Conservation (phyloP, 1,140 invertebrate species). For the Oryctes rhinoceros region DNA sequence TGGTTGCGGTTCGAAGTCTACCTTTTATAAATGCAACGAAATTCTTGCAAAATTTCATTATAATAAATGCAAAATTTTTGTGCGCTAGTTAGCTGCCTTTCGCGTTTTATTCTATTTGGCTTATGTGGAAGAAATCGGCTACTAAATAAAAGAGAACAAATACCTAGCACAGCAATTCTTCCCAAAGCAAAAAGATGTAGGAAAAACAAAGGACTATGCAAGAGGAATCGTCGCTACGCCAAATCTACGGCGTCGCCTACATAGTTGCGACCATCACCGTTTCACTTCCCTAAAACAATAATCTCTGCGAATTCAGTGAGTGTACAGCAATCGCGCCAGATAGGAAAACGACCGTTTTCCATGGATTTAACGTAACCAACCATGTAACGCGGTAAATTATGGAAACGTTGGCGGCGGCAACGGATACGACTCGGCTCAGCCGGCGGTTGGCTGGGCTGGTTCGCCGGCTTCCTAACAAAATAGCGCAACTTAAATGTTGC, state of each 20-base stretch:
- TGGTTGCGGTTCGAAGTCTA: too few relatives aligned
- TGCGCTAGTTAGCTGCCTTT: too few relatives aligned
- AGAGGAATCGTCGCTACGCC: constrained; percentile 9
- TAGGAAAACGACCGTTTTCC: constrained; percentile 47
- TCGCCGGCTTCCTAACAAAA: constrained; percentile 44
- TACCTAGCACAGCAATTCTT: too few relatives aligned
- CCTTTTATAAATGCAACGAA: too few relatives aligned
- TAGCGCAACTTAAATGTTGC: constrained; percentile 56
- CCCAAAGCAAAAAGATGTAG: not conserved
- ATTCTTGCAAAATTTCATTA: too few relatives aligned
- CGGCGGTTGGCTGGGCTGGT: not conserved
- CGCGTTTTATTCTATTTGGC: too few relatives aligned
- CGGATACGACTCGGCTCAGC: constrained; percentile 1
- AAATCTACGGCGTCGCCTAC: not conserved
- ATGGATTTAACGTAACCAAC: constrained; percentile 50
- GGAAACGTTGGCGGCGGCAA: constrained; percentile 22
- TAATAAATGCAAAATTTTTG: too few relatives aligned
- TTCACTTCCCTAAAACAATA: constrained; percentile 43
- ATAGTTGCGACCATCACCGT: constrained; percentile 1
- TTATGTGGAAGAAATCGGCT: too few relatives aligned
- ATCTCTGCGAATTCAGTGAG: constrained; percentile 45
- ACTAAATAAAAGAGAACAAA: too few relatives aligned
- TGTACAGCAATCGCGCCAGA: constrained; percentile 49
- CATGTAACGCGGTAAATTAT: constrained; percentile 51
- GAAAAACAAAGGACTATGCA: not conserved